Base-by-base conservation (phyloP, 92 coral and sea anemone species). In the Phenganax subtilis region DNA sequence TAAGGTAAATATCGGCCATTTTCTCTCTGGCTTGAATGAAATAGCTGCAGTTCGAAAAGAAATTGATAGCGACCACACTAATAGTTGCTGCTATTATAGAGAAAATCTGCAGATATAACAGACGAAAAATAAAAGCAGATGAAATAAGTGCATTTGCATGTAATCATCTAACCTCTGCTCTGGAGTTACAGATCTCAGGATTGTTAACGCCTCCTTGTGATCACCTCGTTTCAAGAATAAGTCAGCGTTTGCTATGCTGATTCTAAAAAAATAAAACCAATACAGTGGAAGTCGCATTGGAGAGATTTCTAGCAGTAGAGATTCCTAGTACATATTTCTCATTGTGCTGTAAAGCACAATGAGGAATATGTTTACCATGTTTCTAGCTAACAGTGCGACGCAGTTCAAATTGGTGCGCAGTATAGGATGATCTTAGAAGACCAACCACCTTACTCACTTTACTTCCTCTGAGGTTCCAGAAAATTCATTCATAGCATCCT, bases 1-100 rank as follows among this genome's bases (percentile, higher is more conserved):
- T 89, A 10, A 96, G 89, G 84, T 96, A 96, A 31, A 96, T 96
- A 65, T 96, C 99, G 28, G 99, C 97, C 99, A 96, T 96, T 87
- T 96, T 96, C 80, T 96, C 99, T 67, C 91, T 92, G n/a, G 99
- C 99, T 81, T 94, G 91, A 74, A 94, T 93, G 87, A 90, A 94
- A 85, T 94, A 90, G 70, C 98, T 94, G 84, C 55, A 69, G 77
- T 37, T 71, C 54, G 20, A 54, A 47, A 12, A 63, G n/a, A 52
- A 73, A n/a, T 55, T n/a, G 77, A 20, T 20, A 20, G 25, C 25
- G 25, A 52, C 12, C 27, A 29, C 6, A 7, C 5, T 73, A 11
- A 17, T 53, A 29, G 54, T 15, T 47, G 15, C 4, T 14, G 2
- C 65, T 59, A 20, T 1, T 20, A 25, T 37, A 37, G 47, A 37